phyloP scores from a whole-genome alignment of 1,140 invertebrate genomes.

The Sycobia sp. region DNA sequence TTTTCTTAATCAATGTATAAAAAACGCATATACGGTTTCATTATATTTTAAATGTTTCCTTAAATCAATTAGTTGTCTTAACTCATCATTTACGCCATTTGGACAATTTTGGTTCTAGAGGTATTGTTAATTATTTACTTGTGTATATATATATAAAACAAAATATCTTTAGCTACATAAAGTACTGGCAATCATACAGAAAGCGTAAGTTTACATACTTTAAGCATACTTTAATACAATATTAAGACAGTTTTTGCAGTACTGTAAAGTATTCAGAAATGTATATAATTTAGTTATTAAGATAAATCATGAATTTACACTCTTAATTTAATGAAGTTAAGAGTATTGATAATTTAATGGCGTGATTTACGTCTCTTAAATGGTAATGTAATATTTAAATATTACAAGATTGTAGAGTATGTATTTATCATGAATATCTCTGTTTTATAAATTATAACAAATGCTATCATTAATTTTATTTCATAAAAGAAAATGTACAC shows the following conservation, averaged over 20 bases:
- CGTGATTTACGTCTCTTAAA: not conserved
- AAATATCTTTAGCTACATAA: constrained; percentile 22
- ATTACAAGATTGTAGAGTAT: constrained; percentile 13
- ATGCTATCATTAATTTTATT: constrained; percentile 1
- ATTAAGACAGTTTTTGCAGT: constrained; percentile 13
- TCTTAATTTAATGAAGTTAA: constrained; percentile 5
- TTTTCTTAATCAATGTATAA: constrained; percentile 16
- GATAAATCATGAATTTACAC: constrained; percentile 10
- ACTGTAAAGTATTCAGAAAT: constrained; percentile 23
- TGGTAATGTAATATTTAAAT: constrained; percentile 8
- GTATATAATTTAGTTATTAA: constrained; percentile 36
- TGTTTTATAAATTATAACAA: constrained; percentile 14
- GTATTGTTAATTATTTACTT: constrained; percentile 25
- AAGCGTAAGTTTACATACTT: constrained; percentile 19
- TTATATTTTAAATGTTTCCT: constrained; percentile 19
- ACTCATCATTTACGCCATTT: constrained; percentile 14
- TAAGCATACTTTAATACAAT: constrained; percentile 20
- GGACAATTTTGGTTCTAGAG: constrained; percentile 12
- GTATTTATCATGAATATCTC: constrained; percentile 3
- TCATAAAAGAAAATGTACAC: constrained; percentile 4
- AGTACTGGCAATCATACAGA: constrained; percentile 23
- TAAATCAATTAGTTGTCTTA: constrained; percentile 6
- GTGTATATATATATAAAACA: constrained; percentile 19
- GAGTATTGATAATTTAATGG: constrained; percentile 12
- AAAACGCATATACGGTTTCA: constrained; percentile 13